These are phyloP conservation scores for Adelphocoris suturalis DNA, from an alignment of 2,888 invertebrate genomes.

Conservation along the genomic window DNA sequence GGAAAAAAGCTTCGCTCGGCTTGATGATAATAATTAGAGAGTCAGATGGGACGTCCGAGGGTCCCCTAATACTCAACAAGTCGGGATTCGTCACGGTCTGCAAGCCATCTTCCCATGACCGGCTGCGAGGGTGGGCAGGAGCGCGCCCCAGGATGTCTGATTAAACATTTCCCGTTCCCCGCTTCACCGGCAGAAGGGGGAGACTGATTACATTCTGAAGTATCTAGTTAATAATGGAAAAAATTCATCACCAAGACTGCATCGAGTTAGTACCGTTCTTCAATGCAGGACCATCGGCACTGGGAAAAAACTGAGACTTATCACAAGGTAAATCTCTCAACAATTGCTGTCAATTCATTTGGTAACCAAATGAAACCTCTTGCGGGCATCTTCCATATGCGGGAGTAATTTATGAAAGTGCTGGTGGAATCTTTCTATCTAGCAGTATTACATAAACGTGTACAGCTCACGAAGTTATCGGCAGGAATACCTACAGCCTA, in stretches of 20 bases:
- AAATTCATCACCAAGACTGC: background rate
- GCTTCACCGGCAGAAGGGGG: background rate
- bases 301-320: too few species aligned
- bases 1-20: background rate
- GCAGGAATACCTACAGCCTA: too few species aligned
- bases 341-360: too few species aligned
- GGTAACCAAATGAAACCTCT: too few species aligned
- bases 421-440: too few species aligned
- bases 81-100: constrained; percentile 25
- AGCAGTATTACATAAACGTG: too few species aligned
- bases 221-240: background rate
- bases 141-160: constrained; percentile 46
- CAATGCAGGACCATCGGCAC: background rate
- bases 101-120: background rate
- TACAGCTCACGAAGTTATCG: too few species aligned
- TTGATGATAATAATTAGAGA: constrained; percentile 16
- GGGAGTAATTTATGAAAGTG: too few species aligned
- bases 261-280: background rate
- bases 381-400: too few species aligned
- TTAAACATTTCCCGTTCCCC: constrained; percentile 52
- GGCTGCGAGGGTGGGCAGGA: background rate
- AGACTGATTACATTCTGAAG: constrained; percentile 18
- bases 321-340: too few species aligned
- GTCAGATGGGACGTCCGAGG: background rate
- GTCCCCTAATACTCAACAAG: constrained; percentile 20